Base-by-base conservation (phyloP, 2,113 vertebrate species). In the Podarcis muralis region DNA sequence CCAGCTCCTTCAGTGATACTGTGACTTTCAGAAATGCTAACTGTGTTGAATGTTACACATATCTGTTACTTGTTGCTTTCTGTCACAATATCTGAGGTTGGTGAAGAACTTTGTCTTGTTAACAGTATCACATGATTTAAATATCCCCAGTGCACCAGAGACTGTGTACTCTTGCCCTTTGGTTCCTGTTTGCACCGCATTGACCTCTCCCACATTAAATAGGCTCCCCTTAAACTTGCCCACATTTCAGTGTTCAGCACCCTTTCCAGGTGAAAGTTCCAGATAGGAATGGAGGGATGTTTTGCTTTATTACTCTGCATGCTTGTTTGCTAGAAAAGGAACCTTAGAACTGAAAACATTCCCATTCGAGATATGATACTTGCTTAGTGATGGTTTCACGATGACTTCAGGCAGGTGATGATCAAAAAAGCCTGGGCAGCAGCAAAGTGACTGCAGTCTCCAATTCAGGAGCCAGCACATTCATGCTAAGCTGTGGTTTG, bases 291-390 rank as follows among this genome's bases (percentile, higher is more conserved):
- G 20, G 78, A 81, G 40, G 84, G 68, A 62, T 85, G 30, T 77
- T 88, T 86, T 25, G 0, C 66, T 66, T 85, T 35, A 12, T 89
- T 78, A 40, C 69, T 0, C 57, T 35, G 25, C 86, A 84, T 87
- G 77, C 18, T 37, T 88, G 11, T 88, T 93, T 62, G 80, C 59
- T 30, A 35, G 87, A 53, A 91, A 87, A 94, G 6, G 8, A 2
- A 80, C 3, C 5, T 81, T 85, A 66, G 16, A 74, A 32, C 65
- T 68, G 40, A 30, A 76, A 69, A 8, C n/a, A 74, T 6, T 37
- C 11, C 35, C 43, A 11, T 48, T 48, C 43, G 43, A 72, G 15
- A 48, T 40, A 89, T 76, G 2, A 86, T 23, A 7, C 1, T 1
- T 76, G 27, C 30, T 12, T 25, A 68, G 57, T n/a, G 59, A 76